These are phyloP conservation scores for Parnassius apollo DNA, from an alignment of 2,888 invertebrate genomes.

Conservation along the genomic window DNA sequence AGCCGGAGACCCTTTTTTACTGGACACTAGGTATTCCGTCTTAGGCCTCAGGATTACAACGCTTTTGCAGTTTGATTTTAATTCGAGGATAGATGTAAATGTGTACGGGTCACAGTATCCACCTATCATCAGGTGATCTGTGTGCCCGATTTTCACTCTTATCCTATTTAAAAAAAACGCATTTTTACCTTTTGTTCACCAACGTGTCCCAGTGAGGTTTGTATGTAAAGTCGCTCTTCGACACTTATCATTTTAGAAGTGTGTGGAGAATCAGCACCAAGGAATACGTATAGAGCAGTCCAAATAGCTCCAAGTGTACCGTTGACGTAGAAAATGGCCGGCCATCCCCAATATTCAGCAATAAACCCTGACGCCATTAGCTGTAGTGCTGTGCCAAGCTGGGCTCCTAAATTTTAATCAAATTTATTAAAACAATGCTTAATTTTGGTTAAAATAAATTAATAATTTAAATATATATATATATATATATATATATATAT, in stretches of 20 bases:
- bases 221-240: slow-evolving; percentile 85
- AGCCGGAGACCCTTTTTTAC: too few relatives aligned
- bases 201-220: slow-evolving; percentile 67
- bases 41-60: too few relatives aligned
- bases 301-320: slow-evolving; percentile 79
- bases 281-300: slow-evolving; percentile 76
- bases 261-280: slow-evolving; percentile 85
- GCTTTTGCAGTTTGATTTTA: too few relatives aligned
- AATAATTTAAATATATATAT: too few relatives aligned
- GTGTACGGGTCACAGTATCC: too few relatives aligned
- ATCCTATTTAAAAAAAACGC: too few relatives aligned
- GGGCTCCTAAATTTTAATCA: slow-evolving; percentile 59
- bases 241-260: slow-evolving; percentile 79
- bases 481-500: too few relatives aligned
- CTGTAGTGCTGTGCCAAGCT: slow-evolving; percentile 82
- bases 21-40: too few relatives aligned
- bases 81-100: too few relatives aligned
- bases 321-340: slow-evolving; percentile 84
- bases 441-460: too few relatives aligned
- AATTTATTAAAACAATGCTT: slow-evolving; percentile 1
- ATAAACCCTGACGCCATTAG: slow-evolving; percentile 73
- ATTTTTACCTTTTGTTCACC: slow-evolving; percentile 51
- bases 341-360: slow-evolving; percentile 81
- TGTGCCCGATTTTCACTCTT: too few relatives aligned
- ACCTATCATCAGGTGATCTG: too few relatives aligned